Evolutionary conservation across 2,113 vertebrate genomes (phyloP).

Genomic region (Sapajus apella): DNA sequence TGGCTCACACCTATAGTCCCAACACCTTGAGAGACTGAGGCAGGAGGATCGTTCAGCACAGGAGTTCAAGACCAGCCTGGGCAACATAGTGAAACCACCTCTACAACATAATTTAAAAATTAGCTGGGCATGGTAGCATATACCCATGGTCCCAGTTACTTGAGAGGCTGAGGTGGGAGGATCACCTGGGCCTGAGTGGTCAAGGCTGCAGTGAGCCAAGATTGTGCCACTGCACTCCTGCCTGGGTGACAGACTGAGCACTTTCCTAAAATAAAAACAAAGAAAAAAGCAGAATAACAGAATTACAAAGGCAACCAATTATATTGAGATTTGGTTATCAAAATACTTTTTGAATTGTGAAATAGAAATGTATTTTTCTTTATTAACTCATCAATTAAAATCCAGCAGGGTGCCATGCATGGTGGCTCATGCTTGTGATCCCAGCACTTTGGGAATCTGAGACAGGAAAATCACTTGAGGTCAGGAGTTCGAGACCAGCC

Average conservation of each 20-base stretch:
- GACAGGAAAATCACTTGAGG: too few relatives aligned
- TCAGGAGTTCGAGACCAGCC: too few relatives aligned
- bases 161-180: not conserved
- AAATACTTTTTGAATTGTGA: not conserved
- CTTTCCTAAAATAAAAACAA: not conserved
- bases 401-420: not conserved
- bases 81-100: not conserved
- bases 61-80: too few relatives aligned
- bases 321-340: not conserved
- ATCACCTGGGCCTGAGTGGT: not conserved
- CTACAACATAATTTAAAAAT: not conserved
- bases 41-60: not conserved
- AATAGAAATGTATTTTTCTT: not conserved
- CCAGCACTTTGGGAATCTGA: too few relatives aligned
- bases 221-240: not conserved
- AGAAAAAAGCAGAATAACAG: not conserved
- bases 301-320: not conserved
- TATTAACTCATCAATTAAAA: not conserved
- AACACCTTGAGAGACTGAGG: not conserved
- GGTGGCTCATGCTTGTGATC: too few relatives aligned
- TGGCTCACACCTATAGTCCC: not conserved
- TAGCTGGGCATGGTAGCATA: not conserved
- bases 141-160: not conserved
- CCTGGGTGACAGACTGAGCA: not conserved
- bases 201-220: not conserved